Evolutionary conservation across 2,113 vertebrate species (phyloP), one percentile per base, ranked within the genome.

Genomic region (Sclerurus mexicanus): DNA sequence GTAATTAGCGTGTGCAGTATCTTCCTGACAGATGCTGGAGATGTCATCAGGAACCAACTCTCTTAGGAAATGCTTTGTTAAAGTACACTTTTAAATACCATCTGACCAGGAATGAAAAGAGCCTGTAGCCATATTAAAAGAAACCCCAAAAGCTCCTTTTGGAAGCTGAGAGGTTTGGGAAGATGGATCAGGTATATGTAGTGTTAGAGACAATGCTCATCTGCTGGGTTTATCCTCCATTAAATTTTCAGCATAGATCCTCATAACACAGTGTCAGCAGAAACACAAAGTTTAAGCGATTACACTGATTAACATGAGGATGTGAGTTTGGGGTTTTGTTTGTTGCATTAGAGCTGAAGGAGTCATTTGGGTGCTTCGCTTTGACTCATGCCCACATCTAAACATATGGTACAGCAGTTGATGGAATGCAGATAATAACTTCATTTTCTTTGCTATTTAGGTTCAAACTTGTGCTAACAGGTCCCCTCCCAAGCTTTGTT

Each of bases 371-470:
- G 69, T 92, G 91, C 94, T 94, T 93, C 63, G 49, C 67, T 95
- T 96, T 94, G 93, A 82, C 66, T 89, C 2, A 0, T 92, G 95
- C 96, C 95, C 80, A 39, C 2, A 3, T 82, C 67, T 96, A 96
- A 96, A 74, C 93, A 79, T 85, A 90, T 53, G 83, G 83, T 84
- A 67, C 67, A 91, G 81, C 71, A 72, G 87, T 18, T 2, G 78
- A 95, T 96, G 94, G 93, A 97, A 97, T 95, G 95, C 84, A 96
- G 95, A 96, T 96, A 97, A 95, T 60, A 90, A 84, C 90, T 89
- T 90, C 37, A 31, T 96, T 96, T 95, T 95, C 85, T 94, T 81
- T 66, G 71, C 92, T 95, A 67, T 95, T 96, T 96, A 87, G 56
- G 68, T 96, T 95, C 90, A 92, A 95, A 89, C 95, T 62, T 97